Conservation (phyloP, 2,888 invertebrate genomes). For the Agonopterix arenella region DNA sequence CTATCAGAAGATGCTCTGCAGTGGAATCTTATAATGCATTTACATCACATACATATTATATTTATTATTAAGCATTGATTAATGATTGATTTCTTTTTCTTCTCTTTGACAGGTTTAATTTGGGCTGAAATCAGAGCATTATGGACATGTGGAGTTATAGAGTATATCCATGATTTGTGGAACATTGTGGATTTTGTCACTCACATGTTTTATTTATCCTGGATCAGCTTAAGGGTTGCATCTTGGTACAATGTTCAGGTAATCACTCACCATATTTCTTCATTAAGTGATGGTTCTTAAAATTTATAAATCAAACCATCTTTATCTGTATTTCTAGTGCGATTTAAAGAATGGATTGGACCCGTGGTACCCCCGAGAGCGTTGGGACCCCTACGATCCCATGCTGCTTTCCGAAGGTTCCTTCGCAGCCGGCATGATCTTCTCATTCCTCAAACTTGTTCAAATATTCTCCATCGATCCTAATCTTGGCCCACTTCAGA, state of each 20-base stretch:
- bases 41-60: too few species aligned
- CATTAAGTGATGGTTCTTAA: too few species aligned
- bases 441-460: constrained; percentile 95
- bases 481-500: constrained; percentile 94
- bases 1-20: too few species aligned
- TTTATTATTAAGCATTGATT: too few species aligned
- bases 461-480: constrained; percentile 98
- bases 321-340: constrained; percentile 62
- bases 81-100: not conserved
- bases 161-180: constrained; percentile 97
- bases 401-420: constrained; percentile 95
- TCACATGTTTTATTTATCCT: constrained; percentile 95
- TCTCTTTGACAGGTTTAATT: constrained; percentile 84
- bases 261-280: constrained; percentile 17
- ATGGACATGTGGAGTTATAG: constrained; percentile 92
- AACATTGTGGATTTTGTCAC: constrained; percentile 99
- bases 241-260: constrained; percentile 95
- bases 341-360: constrained; percentile 83
- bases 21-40: too few species aligned
- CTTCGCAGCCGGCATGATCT: constrained; percentile 98
- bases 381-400: constrained; percentile 97
- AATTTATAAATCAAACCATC: not conserved
- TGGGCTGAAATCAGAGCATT: constrained; percentile 95
- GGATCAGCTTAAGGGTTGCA: constrained; percentile 91
- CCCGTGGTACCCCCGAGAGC: constrained; percentile 91